A percentile compares a stretch with the other conserved stretches of the same genome.
Evolutionary conservation across 2,113 vertebrate genomes (phyloP).

Genomic region (Cettia cetti): DNA sequence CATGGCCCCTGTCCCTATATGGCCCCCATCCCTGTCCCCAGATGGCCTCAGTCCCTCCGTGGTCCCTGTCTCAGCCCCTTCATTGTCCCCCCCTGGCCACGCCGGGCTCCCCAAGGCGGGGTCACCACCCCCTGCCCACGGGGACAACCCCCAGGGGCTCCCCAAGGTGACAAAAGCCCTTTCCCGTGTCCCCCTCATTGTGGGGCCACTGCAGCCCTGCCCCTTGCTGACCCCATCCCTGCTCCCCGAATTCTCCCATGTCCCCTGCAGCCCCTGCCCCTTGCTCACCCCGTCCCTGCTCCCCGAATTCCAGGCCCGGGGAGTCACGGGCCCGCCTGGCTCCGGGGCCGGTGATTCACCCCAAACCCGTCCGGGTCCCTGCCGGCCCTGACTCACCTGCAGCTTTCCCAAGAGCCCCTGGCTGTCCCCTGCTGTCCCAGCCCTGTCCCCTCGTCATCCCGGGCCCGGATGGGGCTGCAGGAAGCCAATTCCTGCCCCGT

Average conservation of each 20-base stretch:
- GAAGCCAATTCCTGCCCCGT: constrained; percentile 46
- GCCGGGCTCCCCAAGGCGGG: fast-evolving
- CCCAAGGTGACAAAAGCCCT: fast-evolving
- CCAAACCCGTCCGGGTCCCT: neutral
- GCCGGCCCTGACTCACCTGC: neutral
- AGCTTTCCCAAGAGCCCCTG: neutral
- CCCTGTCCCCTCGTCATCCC: neutral
- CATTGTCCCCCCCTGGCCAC: fast-evolving
- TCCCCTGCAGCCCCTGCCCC: neutral
- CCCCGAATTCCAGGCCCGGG: neutral
- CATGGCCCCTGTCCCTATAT: neutral
- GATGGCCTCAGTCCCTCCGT: fast-evolving
- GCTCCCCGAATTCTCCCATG: neutral
- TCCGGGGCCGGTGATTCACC: constrained; percentile 15
- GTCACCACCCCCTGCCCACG: fast-evolving
- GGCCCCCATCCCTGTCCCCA: neutral
- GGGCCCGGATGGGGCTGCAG: constrained; percentile 6
- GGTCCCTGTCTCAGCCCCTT: neutral
- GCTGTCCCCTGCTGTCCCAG: neutral
- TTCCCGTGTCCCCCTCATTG: neutral
- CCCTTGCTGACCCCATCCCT: neutral
- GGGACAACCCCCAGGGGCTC: fast-evolving
- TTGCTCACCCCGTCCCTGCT: neutral
- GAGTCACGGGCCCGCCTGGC: constrained; percentile 40
- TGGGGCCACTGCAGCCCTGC: neutral